A percentile compares a stretch with the other conserved stretches of the same genome.
These are phyloP conservation scores for Patella depressa DNA, from an alignment of 2,888 invertebrate genomes.

Conservation along the genomic window DNA sequence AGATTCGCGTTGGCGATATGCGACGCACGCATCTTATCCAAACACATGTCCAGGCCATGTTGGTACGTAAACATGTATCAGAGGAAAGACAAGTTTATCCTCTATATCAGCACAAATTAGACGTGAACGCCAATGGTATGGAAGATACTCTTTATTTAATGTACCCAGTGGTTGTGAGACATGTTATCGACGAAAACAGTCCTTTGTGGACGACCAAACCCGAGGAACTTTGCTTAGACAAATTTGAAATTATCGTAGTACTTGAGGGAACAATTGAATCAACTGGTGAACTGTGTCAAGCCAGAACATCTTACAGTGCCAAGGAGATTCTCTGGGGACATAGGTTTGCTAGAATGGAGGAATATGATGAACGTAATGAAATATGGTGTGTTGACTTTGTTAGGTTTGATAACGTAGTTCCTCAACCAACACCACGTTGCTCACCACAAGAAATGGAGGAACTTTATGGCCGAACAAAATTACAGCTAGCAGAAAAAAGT, in stretches of 20 bases:
- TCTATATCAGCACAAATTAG: slow-evolving; percentile 92
- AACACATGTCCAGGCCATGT: slow-evolving; percentile 92
- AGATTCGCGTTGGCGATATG: slow-evolving; percentile 71
- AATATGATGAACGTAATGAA: slow-evolving; percentile 58
- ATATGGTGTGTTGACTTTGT: slow-evolving; percentile 35
- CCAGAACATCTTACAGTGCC: slow-evolving; percentile 71
- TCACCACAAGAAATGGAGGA: slow-evolving; percentile 22
- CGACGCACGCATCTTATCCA: slow-evolving; percentile 74
- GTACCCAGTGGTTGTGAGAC: slow-evolving; percentile 96
- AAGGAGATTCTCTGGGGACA: slow-evolving; percentile 68
- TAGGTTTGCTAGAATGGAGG: slow-evolving; percentile 61
- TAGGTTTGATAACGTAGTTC: slow-evolving; percentile 27
- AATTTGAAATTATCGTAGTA: slow-evolving; percentile 95
- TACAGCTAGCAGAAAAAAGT: too few relatives aligned
- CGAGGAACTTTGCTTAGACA: slow-evolving; percentile 88
- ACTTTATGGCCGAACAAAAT: neutral
- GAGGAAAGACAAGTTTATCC: slow-evolving; percentile 93
- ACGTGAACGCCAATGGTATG: slow-evolving; percentile 90
- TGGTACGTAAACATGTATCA: slow-evolving; percentile 91
- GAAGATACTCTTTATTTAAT: slow-evolving; percentile 96
- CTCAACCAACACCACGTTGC: slow-evolving; percentile 33
- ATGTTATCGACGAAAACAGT: slow-evolving; percentile 90
- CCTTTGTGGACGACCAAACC: slow-evolving; percentile 92
- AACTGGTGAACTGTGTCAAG: slow-evolving; percentile 76
- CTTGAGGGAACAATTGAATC: slow-evolving; percentile 92